These are phyloP conservation scores for Tanytarsus gracilentus DNA, from an alignment of 2,888 invertebrate species.

Conservation along the genomic window DNA sequence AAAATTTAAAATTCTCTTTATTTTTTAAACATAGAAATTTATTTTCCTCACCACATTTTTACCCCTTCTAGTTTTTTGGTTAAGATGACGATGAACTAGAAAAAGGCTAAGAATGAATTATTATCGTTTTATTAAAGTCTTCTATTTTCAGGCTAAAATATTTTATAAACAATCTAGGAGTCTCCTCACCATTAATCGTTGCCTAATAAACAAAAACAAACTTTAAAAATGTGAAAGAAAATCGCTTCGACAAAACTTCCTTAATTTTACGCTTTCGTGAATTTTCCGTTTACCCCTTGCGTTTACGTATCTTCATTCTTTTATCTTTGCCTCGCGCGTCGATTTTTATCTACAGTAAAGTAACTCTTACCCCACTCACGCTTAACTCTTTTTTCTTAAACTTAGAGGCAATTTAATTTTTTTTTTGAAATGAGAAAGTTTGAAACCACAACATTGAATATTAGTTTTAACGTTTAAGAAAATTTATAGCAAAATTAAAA, in stretches of 20 bases:
- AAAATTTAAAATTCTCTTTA: no score
- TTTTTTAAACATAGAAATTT: no score
- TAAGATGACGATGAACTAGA: background rate
- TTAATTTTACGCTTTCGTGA: background rate
- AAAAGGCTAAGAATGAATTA: background rate
- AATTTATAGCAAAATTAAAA: background rate
- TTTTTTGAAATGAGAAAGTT: background rate
- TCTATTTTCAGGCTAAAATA: background rate
- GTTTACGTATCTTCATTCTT: background rate
- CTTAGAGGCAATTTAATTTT: background rate
- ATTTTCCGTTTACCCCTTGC: background rate
- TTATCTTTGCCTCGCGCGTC: background rate
- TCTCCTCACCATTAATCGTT: background rate
- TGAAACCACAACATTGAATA: no score
- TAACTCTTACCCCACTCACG: background rate
- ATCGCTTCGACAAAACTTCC: background rate
- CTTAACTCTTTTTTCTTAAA: background rate
- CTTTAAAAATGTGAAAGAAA: background rate
- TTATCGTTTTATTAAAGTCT: background rate
- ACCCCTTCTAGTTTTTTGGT: background rate
- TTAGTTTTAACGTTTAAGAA: background rate
- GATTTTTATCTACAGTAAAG: no score
- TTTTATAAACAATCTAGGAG: no score
- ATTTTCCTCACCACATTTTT: no score
- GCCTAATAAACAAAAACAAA: background rate